Base-by-base conservation (phyloP, 2,113 vertebrate species). In the Podiceps cristatus region DNA sequence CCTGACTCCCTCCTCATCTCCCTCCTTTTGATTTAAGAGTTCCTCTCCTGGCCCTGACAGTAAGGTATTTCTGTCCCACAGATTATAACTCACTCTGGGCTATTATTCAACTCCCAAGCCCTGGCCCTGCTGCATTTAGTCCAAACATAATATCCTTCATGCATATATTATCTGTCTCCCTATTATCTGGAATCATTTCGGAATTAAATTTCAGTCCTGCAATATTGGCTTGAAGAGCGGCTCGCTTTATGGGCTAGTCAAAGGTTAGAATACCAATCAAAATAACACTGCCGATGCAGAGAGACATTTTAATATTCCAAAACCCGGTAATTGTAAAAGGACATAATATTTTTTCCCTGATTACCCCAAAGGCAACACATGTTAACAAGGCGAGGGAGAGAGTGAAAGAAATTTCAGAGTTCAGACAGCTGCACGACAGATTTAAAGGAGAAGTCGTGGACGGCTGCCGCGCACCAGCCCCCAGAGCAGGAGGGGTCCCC, bases 251-350 rank as follows among this genome's bases (percentile, higher is more conserved):
- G 98, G 98, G 98, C 98, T 99, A 99, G 99, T 99, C 99, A 99
- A 99, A 99, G 99, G 99, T 99, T 99, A 99, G 99, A 98, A 99
- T 99, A 99, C 99, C 99, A 99, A 99, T 99, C 99, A 99, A 99
- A 98, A 98, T 99, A 99, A 99, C 98, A 98, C 97, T 98, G 99
- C 98, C 99, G 99, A 99, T 99, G 99, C 98, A 99, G 99, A 98
- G 98, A 99, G 99, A 99, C 99, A 99, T 99, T 99, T 99, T 99
- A 99, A 99, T 99, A 99, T 99, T 99, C 99, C 98, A 99, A 98
- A 99, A 99, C 99, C 98, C 98, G 98, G 99, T 99, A 99, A 99
- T 99, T 99, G 99, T 99, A 98, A 99, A 99, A 99, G 99, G 99
- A 99, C 99, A 99, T 99, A 99, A 98, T 98, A 99, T 99, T 99